A percentile compares a stretch with the other conserved stretches of the same genome.
Conservation (phyloP, 2,797 vertebrate species). For the Notoglanidium macrostoma region DNA sequence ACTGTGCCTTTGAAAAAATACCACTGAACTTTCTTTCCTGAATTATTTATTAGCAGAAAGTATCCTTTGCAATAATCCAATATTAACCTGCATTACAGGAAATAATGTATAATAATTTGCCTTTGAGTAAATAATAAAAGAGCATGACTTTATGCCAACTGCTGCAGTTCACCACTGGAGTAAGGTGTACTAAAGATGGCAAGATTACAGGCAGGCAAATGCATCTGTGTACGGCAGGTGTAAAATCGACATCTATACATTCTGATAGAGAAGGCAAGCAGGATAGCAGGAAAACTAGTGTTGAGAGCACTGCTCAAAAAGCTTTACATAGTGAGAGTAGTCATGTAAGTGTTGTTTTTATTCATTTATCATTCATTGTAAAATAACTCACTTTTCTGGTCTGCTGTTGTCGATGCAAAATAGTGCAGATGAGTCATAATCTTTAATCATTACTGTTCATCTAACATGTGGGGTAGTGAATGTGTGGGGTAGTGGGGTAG, state of each 20-base stretch:
- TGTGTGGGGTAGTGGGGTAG: no score
- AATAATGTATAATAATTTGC: not conserved
- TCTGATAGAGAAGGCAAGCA: not conserved
- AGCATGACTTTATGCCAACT: not conserved
- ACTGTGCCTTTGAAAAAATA: not conserved
- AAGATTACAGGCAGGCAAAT: not conserved
- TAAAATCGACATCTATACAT: not conserved
- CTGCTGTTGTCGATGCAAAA: not conserved
- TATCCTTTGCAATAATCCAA: not conserved
- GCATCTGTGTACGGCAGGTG: not conserved
- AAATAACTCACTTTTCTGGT: not conserved
- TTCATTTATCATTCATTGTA: no score
- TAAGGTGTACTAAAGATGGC: no score
- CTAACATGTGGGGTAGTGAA: no score
- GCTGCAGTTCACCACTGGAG: not conserved
- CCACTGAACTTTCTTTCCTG: not conserved
- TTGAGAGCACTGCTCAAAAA: not conserved
- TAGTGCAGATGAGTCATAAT: no score
- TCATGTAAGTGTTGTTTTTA: no score
- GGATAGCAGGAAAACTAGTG: not conserved
- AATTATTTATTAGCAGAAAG: not conserved
- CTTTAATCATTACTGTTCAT: no score
- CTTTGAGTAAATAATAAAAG: not conserved
- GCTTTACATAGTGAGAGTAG: no score
- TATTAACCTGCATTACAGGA: not conserved